Evolutionary conservation across 2,888 invertebrate species (phyloP).

Genomic region (Chrysolina americana): DNA sequence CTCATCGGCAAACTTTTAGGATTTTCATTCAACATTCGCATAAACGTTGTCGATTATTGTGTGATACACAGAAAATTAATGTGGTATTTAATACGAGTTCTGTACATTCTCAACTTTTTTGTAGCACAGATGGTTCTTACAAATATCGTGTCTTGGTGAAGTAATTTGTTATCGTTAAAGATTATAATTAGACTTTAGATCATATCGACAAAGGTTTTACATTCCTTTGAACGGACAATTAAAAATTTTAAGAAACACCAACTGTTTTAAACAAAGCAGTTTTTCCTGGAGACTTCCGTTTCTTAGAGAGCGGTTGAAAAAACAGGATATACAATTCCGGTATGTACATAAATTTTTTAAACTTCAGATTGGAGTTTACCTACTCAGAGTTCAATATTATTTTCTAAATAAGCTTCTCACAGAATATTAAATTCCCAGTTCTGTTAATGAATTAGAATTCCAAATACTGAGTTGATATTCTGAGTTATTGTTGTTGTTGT

Average conservation of each 20-base stretch:
- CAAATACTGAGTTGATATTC: no score
- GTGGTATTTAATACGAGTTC: background rate
- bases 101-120: background rate
- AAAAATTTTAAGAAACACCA: background rate
- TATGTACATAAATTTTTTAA: no score
- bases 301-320: background rate
- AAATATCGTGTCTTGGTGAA: background rate
- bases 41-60: no score
- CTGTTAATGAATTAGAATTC: no score
- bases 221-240: background rate
- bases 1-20: background rate
- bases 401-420: no score
- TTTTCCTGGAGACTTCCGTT: background rate
- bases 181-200: background rate
- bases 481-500: no score
- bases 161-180: slow-evolving; percentile 6
- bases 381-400: no score
- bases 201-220: background rate
- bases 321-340: background rate
- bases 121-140: background rate
- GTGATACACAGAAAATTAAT: background rate
- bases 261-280: background rate
- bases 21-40: no score
- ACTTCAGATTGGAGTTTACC: no score
- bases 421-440: no score